Conservation (phyloP, 2,113 vertebrate species). For the Chauna torquata region DNA sequence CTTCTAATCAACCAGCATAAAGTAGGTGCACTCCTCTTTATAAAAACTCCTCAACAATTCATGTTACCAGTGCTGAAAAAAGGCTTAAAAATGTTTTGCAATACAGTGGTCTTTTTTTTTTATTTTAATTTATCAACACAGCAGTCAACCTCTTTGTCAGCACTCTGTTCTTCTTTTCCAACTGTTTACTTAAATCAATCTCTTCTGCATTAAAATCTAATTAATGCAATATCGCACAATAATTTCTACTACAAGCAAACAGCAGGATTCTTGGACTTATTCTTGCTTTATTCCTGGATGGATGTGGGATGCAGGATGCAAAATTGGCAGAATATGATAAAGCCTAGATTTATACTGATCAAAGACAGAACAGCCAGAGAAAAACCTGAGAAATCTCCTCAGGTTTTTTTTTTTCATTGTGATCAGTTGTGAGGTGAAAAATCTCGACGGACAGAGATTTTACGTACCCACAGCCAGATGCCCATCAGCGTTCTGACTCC, state of each 20-base stretch:
- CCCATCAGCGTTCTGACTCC: not conserved
- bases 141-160: not conserved
- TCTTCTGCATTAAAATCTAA: not conserved
- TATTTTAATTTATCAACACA: conserved; percentile 17
- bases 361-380: not conserved
- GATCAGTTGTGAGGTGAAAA: not conserved
- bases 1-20: conserved; percentile 26
- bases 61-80: not conserved
- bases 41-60: not conserved
- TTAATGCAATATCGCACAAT: conserved; percentile 13
- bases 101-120: not conserved
- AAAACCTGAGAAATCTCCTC: not conserved
- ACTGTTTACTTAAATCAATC: not conserved
- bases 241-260: conserved; percentile 19
- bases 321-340: not conserved
- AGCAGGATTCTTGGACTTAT: conserved; percentile 1
- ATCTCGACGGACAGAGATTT: not conserved
- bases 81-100: not conserved
- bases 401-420: not conserved
- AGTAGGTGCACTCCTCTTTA: not conserved
- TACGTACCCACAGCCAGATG: not conserved
- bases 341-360: not conserved
- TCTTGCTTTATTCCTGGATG: not conserved
- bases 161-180: not conserved
- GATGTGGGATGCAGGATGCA: not conserved